Evolutionary conservation across 2,797 vertebrate genomes (phyloP), one percentile per base, ranked within the genome.

Genomic region (Oophaga sylvatica): DNA sequence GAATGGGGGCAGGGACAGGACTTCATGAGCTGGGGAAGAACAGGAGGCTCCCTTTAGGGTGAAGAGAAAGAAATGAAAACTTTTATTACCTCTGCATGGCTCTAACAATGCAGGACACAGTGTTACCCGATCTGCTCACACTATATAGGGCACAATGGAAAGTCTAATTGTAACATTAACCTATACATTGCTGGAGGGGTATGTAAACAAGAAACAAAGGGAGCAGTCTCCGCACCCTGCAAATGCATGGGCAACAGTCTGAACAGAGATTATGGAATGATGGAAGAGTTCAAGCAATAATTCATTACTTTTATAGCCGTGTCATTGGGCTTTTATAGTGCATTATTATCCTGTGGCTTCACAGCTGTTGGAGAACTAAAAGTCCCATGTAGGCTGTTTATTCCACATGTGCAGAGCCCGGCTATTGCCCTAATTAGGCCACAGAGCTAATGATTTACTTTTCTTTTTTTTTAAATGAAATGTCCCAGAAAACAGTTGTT

Each of bases 151-250:
- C 84, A 68, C 91, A 90, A 85, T 89, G 79, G 75, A 41, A 31
- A 78, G 31, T 7, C 75, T 86, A 86, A 86, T 83, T 90, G 80
- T 83, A 88, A 60, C 79, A 86, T 90, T 86, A 87, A 90, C 87
- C 67, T 86, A 80, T 87, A 80, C 88, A 35, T 53, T 11, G 41
- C 88, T 35, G 17, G 80, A 53, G 48, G 70, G 84, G 80, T 7
- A 60, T 48, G 31, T 53, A 31, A 53, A 53, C 11, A 8, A 26
- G 45, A 87, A 83, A 83, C 87, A 87, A 87, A 87, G 63, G 62
- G 41, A 60, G 53, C 22, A 73, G 68, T 75, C 22, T 68, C 10
- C 26, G 31, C 31, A 15, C 77, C 26, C 8, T 56, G 15, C 31
- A 48, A 17, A 76, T 63, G 68, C 70, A 35, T 53, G 35, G 3